phyloP scores from a whole-genome alignment of 2,113 vertebrate genomes.

The Morone saxatilis region DNA sequence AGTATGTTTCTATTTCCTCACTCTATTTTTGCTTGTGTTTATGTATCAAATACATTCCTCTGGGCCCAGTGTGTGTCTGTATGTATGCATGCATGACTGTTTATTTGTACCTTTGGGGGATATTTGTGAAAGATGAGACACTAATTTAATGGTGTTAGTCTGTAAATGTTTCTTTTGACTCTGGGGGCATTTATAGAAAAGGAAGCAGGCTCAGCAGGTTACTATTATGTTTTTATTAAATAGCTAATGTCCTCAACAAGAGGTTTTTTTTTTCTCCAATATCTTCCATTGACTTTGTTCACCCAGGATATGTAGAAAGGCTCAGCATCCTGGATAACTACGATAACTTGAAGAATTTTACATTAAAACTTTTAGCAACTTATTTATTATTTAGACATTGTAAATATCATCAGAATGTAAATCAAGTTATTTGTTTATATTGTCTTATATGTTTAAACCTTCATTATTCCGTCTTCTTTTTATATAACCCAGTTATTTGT shows the following conservation, averaged over 20 bases:
- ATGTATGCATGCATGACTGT: background rate
- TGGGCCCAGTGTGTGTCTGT: background rate
- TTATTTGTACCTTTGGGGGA: constrained; percentile 12
- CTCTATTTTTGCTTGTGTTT: background rate
- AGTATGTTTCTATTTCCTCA: background rate
- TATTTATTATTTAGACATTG: background rate
- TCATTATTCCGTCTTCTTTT: background rate
- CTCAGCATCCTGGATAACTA: background rate
- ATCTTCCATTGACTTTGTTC: background rate
- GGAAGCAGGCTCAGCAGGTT: background rate
- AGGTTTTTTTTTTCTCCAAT: background rate
- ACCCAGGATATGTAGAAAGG: background rate
- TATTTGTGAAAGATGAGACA: constrained; percentile 22
- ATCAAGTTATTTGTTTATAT: background rate
- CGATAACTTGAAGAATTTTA: background rate
- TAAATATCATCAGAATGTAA: background rate
- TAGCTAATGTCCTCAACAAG: constrained; percentile 1
- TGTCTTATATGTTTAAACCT: background rate
- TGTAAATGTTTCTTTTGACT: constrained; percentile 18
- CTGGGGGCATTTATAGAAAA: background rate
- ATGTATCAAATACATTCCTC: background rate
- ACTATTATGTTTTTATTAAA: background rate
- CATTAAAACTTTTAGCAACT: background rate
- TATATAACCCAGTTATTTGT: background rate
- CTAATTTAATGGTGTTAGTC: constrained; percentile 5